Evolutionary conservation across 1,140 invertebrate genomes (phyloP).

Genomic region (Harlomillsia oculata): DNA sequence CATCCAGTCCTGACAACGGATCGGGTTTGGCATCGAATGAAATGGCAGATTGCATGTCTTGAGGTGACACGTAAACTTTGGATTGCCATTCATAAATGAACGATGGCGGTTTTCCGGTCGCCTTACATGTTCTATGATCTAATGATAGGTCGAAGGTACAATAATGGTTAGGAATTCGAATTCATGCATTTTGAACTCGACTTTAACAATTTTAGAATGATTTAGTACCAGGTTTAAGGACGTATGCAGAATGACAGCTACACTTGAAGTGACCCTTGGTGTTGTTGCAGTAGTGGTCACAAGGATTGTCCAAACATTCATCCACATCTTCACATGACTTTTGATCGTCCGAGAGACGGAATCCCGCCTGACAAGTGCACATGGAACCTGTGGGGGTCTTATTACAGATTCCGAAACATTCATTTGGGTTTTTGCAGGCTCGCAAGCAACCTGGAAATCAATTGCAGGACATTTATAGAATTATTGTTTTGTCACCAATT

Average conservation of each 20-base stretch:
- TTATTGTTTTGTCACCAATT: no score
- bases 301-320: slow-evolving; percentile 58
- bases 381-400: slow-evolving; percentile 32
- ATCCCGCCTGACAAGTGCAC: slow-evolving; percentile 44
- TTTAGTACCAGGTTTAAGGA: slow-evolving; percentile 1
- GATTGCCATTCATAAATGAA: slow-evolving; percentile 2
- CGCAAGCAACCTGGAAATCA: slow-evolving; percentile 6
- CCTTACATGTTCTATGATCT: slow-evolving; percentile 14
- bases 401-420: slow-evolving; percentile 7
- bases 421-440: slow-evolving; percentile 1
- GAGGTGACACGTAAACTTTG: not conserved
- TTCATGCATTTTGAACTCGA: no score
- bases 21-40: not conserved
- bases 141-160: not conserved
- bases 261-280: slow-evolving; percentile 66
- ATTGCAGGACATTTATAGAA: not conserved
- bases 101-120: slow-evolving; percentile 4
- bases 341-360: slow-evolving; percentile 39
- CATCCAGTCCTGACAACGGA: slow-evolving; percentile 3
- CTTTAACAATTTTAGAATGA: not conserved
- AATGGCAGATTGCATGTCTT: not conserved
- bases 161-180: not conserved
- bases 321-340: slow-evolving; percentile 65
- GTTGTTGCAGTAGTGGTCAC: slow-evolving; percentile 72
- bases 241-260: slow-evolving; percentile 45